Percentiles rank a stretch among this genome's conserved stretches.
Conservation (phyloP, 2,888 invertebrate genomes). For the Melanophora roralis region DNA sequence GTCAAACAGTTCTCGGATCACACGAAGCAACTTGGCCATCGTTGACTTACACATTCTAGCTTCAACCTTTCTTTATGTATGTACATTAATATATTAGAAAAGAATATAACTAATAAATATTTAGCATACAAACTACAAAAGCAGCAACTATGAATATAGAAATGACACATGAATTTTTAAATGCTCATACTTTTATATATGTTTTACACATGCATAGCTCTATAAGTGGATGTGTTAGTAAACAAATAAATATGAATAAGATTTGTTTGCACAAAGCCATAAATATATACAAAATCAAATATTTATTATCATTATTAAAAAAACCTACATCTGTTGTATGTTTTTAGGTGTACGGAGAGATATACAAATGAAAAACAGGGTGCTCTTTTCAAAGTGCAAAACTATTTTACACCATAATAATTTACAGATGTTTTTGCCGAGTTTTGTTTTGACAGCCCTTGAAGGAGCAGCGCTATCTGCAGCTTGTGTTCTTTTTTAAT, state of each 20-base stretch:
- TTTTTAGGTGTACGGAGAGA: neutral
- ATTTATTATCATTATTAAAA: constrained; percentile 39
- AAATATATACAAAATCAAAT: constrained; percentile 24
- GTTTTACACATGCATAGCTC: neutral
- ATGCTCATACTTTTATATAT: neutral
- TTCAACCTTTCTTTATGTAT: too few species aligned
- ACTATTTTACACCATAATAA: too few species aligned
- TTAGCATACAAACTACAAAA: constrained; percentile 11
- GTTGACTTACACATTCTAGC: too few species aligned
- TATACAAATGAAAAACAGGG: neutral
- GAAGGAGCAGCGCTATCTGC: too few species aligned
- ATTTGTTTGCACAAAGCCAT: neutral
- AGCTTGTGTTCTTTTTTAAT: too few species aligned
- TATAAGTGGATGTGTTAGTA: neutral
- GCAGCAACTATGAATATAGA: constrained; percentile 7
- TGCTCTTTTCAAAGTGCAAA: neutral
- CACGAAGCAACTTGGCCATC: too few species aligned
- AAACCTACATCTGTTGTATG: neutral
- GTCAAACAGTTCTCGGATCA: too few species aligned
- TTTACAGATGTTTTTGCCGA: too few species aligned
- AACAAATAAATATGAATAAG: neutral
- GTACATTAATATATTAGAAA: neutral
- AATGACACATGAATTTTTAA: constrained; percentile 19
- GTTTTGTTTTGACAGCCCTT: too few species aligned
- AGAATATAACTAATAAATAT: constrained; percentile 3